These are phyloP conservation scores for Ricordea florida DNA, from an alignment of 92 coral and sea anemone genomes.

Conservation along the genomic window DNA sequence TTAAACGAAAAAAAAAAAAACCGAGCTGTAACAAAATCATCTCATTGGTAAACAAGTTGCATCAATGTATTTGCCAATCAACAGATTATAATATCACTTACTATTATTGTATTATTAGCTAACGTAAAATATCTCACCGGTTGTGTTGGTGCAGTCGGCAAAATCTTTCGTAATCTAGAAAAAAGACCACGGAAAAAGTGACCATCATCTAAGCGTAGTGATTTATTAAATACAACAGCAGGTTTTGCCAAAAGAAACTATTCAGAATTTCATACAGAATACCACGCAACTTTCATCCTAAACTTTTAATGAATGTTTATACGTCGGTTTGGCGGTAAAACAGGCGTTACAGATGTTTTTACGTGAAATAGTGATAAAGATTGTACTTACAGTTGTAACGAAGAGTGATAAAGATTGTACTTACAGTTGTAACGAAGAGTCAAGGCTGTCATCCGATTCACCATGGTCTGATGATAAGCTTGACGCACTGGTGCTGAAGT, in stretches of 20 bases:
- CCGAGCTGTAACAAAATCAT: neutral
- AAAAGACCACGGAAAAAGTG: neutral
- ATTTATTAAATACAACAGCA: no score
- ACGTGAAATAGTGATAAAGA: neutral
- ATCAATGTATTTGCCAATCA: no score
- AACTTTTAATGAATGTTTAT: no score
- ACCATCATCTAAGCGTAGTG: no score
- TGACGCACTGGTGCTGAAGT: constrained; percentile 24
- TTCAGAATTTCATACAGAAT: no score
- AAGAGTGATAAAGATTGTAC: neutral
- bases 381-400: constrained; percentile 64
- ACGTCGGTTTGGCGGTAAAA: no score
- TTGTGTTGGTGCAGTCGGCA: constrained; percentile 39
- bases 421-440: constrained; percentile 75
- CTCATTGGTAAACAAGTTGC: no score
- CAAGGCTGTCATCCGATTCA: constrained; percentile 66
- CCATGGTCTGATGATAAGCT: constrained; percentile 49
- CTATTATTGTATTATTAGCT: no score
- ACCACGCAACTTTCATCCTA: no score
- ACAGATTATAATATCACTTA: no score
- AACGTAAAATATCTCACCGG: no score
- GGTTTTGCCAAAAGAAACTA: neutral
- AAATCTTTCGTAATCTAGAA: constrained; percentile 28
- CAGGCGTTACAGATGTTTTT: neutral
- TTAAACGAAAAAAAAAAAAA: neutral